Evolutionary conservation across 2,888 invertebrate species (phyloP), one percentile per base, ranked within the genome.

Genomic region (Nomada ferruginata): DNA sequence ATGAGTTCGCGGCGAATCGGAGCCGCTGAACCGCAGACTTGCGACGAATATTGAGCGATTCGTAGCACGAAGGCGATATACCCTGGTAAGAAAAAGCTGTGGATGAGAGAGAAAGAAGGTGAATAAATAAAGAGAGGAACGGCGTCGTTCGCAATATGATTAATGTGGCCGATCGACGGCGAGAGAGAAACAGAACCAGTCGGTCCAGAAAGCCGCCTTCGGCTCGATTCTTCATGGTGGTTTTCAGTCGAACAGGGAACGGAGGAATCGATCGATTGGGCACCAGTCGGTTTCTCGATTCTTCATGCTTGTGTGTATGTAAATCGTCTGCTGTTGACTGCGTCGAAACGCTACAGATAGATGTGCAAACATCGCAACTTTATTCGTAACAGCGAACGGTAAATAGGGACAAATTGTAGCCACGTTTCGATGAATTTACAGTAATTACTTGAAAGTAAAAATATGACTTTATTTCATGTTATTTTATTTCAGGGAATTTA

Each of bases 141-240:
- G 84, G 85, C 86, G 90, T 90, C 90, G 89, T 90, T 90, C 87
- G 83, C 85, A 70, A 81, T 90, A 90, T 90, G 90, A 90, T 90
- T 90, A 90, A 90, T 90, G 88, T 86, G 87, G 84, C 79, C 85
- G 86, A 90, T 90, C 89, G 85, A 84, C 83, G 85, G 76, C 76
- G 55, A 86, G 84, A 88, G 89, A 86, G 85, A 87, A 87, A 87
- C 84, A 85, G 86, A 89, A 90, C 88, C 90, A 90, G 90, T 90
- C 86, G 90, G 86, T 84, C 85, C 86, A 76, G 88, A 86, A 86
- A 88, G 88, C 89, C 89, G 88, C 88, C 89, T 87, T 90, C 87
- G 90, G 86, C 87, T 80, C 65, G 69, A 77, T 74, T 87, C 87
- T 83, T 84, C 86, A 61, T 76, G 82, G 86, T 87, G 86, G 88